A percentile compares a stretch with the other conserved stretches of the same genome.
Conservation (phyloP, 2,113 vertebrate genomes). For the Saimiri boliviensis region DNA sequence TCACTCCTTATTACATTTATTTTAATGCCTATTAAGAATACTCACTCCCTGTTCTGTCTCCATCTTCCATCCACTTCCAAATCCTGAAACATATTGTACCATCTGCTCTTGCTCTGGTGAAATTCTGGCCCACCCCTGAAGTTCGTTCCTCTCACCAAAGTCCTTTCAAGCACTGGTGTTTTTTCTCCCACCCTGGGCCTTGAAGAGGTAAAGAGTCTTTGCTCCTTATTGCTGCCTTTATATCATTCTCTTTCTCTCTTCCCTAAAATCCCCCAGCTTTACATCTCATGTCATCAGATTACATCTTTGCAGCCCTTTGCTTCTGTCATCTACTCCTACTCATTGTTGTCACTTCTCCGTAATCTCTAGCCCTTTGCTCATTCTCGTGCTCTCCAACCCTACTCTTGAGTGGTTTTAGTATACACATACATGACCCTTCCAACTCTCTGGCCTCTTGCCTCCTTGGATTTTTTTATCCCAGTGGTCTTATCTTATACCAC, state of each 20-base stretch:
- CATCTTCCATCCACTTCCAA: not conserved
- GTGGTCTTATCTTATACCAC: not conserved
- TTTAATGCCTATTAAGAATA: not conserved
- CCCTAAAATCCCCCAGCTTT: not conserved
- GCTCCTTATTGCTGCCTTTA: not conserved
- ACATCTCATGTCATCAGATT: not conserved
- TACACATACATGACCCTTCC: not conserved
- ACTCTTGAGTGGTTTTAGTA: not conserved
- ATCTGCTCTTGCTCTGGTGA: not conserved
- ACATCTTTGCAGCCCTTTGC: not conserved
- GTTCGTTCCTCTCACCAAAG: not conserved
- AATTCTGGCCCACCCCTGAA: not conserved
- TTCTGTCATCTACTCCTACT: not conserved
- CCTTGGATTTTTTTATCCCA: not conserved
- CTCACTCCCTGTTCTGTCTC: not conserved
- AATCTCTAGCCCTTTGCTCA: not conserved
- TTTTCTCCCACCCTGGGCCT: not conserved
- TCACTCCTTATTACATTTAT: not conserved
- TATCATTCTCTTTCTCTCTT: not conserved
- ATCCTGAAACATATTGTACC: not conserved
- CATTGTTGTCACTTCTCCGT: not conserved
- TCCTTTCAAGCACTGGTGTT: not conserved
- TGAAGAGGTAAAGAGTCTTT: not conserved
- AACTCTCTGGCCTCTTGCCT: not conserved
- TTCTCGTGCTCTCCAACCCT: not conserved